These are phyloP conservation scores for Heliconius cydno DNA, from an alignment of 2,888 invertebrate genomes.

Conservation along the genomic window DNA sequence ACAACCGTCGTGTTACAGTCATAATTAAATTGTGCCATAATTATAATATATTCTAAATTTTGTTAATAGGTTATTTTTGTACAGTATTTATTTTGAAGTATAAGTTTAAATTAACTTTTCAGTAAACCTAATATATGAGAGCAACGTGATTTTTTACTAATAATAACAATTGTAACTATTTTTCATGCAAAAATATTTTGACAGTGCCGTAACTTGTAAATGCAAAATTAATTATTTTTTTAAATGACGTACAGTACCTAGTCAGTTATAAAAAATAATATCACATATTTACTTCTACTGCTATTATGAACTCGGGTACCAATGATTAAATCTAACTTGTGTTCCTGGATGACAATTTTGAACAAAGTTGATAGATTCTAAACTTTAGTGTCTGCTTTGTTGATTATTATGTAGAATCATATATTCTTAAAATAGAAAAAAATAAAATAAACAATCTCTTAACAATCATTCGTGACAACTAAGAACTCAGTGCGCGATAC, in stretches of 20 bases:
- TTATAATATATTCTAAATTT: no score
- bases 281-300: not conserved
- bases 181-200: no score
- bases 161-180: not conserved
- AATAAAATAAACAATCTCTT: not conserved
- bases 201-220: not conserved
- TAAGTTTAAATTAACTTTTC: no score
- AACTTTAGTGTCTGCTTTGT: not conserved
- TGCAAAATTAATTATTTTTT: not conserved
- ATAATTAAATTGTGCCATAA: no score
- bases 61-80: not conserved
- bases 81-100: not conserved
- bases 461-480: not conserved
- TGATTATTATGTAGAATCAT: no score
- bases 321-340: not conserved
- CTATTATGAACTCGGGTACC: no score
- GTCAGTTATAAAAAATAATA: not conserved
- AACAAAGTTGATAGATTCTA: not conserved
- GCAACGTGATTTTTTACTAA: not conserved
- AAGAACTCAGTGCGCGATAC: not conserved
- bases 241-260: not conserved
- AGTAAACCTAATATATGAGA: not conserved
- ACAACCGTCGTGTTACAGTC: no score
- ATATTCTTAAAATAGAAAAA: no score
- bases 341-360: no score